Evolutionary conservation across 2,888 invertebrate species (phyloP), one percentile per base, ranked within the genome.

Genomic region (Thymelicus sylvestris): DNA sequence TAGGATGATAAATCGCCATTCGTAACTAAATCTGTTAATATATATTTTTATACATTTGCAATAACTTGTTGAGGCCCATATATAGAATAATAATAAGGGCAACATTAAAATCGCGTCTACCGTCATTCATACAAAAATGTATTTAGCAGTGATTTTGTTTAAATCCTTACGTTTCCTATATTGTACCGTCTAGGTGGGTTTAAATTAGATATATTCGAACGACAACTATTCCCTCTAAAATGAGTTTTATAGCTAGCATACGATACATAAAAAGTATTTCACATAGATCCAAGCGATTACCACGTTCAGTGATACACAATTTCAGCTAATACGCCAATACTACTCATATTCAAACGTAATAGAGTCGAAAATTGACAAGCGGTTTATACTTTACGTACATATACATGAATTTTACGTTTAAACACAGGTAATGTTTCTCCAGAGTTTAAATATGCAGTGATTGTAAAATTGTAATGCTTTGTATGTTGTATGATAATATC

Each of bases 171-270:
- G 31, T 63, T 63, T 48, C 12, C 61, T 67, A 68, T 62, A 62
- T 68, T 68, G 68, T 68, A 68, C 68, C 68, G 38, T 68, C 41
- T 68, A 63, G 68, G 68, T 68, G 68, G 63, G 68, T 63, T 68
- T 57, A 19, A 60, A 67, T 63, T 15, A 57, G 55, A 31, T 47
- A 47, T 47, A 47, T 47, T 62, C 47, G 48, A 55, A 39, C 38
- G 50, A 68, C 41, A 68, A 47, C 13, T 8, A 66, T 66, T 69
- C 66, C 65, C 57, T 57, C 10, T 15, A 52, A 52, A 7, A 52
- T 52, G 50, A 12, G 19, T 19, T 15, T n/a, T 19, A 52, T 7
- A 50, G 7, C 10, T 10, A 41, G 4, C 12, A 12, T 44, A 19
- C 50, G 19, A 24, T 12, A 55, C 8, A 55, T 12, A 55, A 24